Evolutionary conservation across 2,797 vertebrate species (phyloP).

Genomic region (Merluccius polli): DNA sequence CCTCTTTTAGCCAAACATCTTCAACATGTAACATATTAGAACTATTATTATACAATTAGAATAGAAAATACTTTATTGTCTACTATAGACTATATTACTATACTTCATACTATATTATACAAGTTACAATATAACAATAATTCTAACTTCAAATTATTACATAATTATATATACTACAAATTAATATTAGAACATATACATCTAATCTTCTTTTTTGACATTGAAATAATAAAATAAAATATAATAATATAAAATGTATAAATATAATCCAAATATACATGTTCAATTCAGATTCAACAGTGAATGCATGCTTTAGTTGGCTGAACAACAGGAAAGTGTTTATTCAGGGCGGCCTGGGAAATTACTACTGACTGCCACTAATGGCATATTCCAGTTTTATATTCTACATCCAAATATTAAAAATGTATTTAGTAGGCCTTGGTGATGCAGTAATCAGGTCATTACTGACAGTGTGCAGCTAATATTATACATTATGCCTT

Average conservation of each 20-base stretch:
- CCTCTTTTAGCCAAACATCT: not conserved
- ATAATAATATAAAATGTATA: too few species aligned
- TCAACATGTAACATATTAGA: not conserved
- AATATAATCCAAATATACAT: too few species aligned
- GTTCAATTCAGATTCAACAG: too few species aligned
- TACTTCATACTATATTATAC: too few species aligned
- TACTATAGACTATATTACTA: too few species aligned
- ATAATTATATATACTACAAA: not conserved
- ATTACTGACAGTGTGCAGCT: not conserved
- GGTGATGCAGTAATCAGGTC: not conserved
- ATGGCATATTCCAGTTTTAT: not conserved
- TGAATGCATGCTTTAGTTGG: too few species aligned
- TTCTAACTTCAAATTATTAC: not conserved
- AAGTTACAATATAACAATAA: not conserved
- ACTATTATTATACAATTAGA: not conserved
- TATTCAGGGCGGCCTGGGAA: too few species aligned
- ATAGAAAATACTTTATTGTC: too few species aligned
- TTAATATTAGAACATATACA: too few species aligned
- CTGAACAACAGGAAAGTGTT: too few species aligned
- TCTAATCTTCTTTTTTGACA: too few species aligned
- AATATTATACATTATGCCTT: not conserved
- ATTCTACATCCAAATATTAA: not conserved
- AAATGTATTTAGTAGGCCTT: not conserved
- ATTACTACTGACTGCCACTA: not conserved
- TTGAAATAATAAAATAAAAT: too few species aligned